phyloP scores from a whole-genome alignment of 2,113 vertebrate species.

The Tetrao urogallus region DNA sequence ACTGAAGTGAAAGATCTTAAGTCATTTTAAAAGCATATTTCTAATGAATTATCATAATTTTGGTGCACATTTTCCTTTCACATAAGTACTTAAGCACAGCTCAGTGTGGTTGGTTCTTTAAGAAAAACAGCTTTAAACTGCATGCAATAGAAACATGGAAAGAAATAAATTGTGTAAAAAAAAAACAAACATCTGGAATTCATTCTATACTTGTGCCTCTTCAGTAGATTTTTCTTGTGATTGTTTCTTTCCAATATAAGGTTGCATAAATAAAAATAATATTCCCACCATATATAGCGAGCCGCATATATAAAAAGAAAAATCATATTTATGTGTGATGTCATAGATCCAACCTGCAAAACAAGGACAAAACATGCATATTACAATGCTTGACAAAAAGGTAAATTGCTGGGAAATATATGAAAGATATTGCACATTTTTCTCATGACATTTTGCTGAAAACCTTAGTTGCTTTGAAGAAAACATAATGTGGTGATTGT shows the following conservation, averaged over 20 bases:
- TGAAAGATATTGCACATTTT: background rate
- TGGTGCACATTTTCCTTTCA: background rate
- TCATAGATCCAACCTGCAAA: constrained; percentile 87
- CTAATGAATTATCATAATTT: constrained; percentile 12
- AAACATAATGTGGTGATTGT: background rate
- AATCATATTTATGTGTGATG: constrained; percentile 84
- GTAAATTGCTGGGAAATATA: background rate
- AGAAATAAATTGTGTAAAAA: background rate
- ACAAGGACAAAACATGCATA: constrained; percentile 47
- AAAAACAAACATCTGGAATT: background rate
- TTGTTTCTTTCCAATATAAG: constrained; percentile 76
- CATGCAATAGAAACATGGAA: background rate
- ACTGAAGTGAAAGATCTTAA: constrained; percentile 4
- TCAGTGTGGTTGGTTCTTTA: background rate
- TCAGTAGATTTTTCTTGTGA: constrained; percentile 64
- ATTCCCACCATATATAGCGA: constrained; percentile 83
- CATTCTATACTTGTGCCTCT: constrained; percentile 54
- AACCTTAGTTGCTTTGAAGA: background rate
- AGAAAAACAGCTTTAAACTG: constrained; percentile 5
- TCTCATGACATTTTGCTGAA: background rate
- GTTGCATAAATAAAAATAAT: constrained; percentile 79
- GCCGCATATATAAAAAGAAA: constrained; percentile 84
- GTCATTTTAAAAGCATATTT: constrained; percentile 18
- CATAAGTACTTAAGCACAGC: background rate
- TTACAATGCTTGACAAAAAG: background rate